Evolutionary conservation across 2,113 vertebrate genomes (phyloP).

Genomic region (Macaca fascicularis): T2T-MFA8v1.1 NC_088381.1:150313501-150314000

Average conservation of each 20-base stretch:
- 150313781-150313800: background rate
- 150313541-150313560: background rate
- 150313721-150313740: background rate
- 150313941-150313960: too few species aligned
- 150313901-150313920: too few species aligned
- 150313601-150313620: background rate
- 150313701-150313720: background rate
- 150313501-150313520: background rate
- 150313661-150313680: background rate
- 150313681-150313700: background rate
- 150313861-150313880: too few species aligned
- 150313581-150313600: background rate
- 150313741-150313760: background rate
- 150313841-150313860: too few species aligned
- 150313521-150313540: background rate
- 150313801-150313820: background rate
- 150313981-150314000: too few species aligned
- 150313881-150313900: too few species aligned
- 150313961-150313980: too few species aligned
- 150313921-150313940: too few species aligned
- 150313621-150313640: background rate
- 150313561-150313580: background rate
- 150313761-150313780: background rate
- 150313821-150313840: too few species aligned
- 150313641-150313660: background rate